Percentiles rank a stretch among this genome's conserved stretches.
These are phyloP conservation scores for Turnix velox DNA, from an alignment of 2,113 vertebrate species.

Conservation along the genomic window DNA sequence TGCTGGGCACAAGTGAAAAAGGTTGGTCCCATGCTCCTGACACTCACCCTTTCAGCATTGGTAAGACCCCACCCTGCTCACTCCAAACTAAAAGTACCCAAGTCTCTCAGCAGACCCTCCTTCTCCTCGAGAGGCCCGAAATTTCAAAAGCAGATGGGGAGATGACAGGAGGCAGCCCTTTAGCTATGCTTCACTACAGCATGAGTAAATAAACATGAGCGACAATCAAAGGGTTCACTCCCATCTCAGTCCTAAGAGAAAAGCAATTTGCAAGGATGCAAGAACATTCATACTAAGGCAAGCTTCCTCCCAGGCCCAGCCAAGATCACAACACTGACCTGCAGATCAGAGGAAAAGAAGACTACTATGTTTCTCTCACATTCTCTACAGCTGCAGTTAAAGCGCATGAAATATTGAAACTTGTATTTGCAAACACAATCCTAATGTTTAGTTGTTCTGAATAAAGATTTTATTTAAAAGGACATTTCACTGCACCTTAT, in stretches of 20 bases:
- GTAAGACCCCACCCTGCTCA: no score
- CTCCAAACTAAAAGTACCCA: no score
- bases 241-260: background rate
- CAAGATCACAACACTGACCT: background rate
- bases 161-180: background rate
- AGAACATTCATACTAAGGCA: background rate
- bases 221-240: background rate
- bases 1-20: no score
- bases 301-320: background rate
- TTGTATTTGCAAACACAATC: background rate
- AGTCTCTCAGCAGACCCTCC: no score
- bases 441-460: background rate
- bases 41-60: no score
- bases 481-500: background rate
- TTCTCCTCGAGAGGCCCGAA: background rate
- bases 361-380: background rate
- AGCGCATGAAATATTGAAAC: background rate
- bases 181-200: background rate
- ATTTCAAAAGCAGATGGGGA: background rate
- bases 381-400: background rate
- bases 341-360: background rate
- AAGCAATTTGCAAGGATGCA: background rate
- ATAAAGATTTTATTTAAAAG: slow-evolving; percentile 9
- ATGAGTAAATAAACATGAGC: background rate
- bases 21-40: no score